phyloP scores from a whole-genome alignment of 2,888 invertebrate species.

The Eristalinus aeneus region DNA sequence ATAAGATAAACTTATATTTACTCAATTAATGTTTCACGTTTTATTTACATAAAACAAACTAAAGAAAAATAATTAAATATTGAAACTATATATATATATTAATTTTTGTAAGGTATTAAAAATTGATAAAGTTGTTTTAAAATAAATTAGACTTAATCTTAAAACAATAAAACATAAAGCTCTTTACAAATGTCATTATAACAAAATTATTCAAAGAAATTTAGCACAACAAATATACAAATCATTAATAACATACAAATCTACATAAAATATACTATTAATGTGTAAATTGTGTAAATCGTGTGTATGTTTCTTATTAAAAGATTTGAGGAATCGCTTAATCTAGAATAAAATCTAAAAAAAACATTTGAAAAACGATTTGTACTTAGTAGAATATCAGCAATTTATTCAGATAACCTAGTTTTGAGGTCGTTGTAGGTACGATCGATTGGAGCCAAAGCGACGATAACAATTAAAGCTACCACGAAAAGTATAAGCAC shows the following conservation, averaged over 20 bases:
- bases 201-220: constrained; percentile 37
- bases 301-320: constrained; percentile 6
- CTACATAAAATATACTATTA: background rate
- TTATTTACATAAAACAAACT: too few relatives aligned
- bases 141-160: constrained; percentile 59
- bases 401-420: constrained; percentile 42
- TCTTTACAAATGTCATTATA: constrained; percentile 36
- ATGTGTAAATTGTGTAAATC: background rate
- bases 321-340: background rate
- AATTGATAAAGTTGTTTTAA: constrained; percentile 9
- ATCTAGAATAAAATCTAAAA: constrained; percentile 13
- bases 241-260: background rate
- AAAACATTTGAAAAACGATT: constrained; percentile 11
- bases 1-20: too few relatives aligned
- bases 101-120: background rate
- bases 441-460: constrained; percentile 87
- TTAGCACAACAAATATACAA: constrained; percentile 7
- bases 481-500: constrained; percentile 86
- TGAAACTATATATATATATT: background rate
- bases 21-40: background rate
- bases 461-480: constrained; percentile 88
- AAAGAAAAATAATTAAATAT: background rate
- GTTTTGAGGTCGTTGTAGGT: constrained; percentile 79
- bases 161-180: constrained; percentile 33
- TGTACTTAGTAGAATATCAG: constrained; percentile 24